Evolutionary conservation across 2,797 vertebrate genomes (phyloP), one percentile per base, ranked within the genome.

Genomic region (Morus bassanus): DNA sequence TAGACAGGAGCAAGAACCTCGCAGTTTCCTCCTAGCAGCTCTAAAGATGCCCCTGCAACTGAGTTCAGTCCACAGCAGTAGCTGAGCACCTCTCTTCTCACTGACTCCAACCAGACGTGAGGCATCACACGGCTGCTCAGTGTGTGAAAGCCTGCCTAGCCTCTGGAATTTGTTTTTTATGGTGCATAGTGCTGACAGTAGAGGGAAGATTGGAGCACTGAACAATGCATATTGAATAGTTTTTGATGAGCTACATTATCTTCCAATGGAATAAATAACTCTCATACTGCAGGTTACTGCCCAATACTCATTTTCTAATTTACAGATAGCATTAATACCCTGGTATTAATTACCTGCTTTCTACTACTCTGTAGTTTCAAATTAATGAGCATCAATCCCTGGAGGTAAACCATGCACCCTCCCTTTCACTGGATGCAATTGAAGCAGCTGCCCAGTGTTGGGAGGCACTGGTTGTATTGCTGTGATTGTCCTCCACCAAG

Each of bases 131-230:
- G 9, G 56, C 48, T 76, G 28, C 68, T 68, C 45, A 25, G 65
- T 7, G 15, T 0, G 0, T 33, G 43, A 63, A 75, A 73, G 22
- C 23, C 51, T 75, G 19, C 41, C 2, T 17, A 22, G 7, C 16
- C 12, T 70, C 61, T n/a, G 43, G 25, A 50, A 33, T 63, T 69
- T 68, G 28, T 11, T 3, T 88, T 91, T 95, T 46, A n/a, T 25
- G 17, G 24, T 25, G 2, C 37, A 8, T 19, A 72, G 10, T 33
- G 16, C 22, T 84, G 28, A 30, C 1, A 1, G 22, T 21, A 25
- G 11, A 74, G 25, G 51, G 9, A 78, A 78, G 28, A 54, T 6
- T 43, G 28, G 19, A 73, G 28, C 35, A 65, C 31, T 28, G 51
- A 94, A 28, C 11, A 85, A 61, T 1, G 6, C 6, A 16, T 41